These are phyloP conservation scores for Dascillus cervinus DNA, from an alignment of 2,888 invertebrate genomes.

Conservation along the genomic window DNA sequence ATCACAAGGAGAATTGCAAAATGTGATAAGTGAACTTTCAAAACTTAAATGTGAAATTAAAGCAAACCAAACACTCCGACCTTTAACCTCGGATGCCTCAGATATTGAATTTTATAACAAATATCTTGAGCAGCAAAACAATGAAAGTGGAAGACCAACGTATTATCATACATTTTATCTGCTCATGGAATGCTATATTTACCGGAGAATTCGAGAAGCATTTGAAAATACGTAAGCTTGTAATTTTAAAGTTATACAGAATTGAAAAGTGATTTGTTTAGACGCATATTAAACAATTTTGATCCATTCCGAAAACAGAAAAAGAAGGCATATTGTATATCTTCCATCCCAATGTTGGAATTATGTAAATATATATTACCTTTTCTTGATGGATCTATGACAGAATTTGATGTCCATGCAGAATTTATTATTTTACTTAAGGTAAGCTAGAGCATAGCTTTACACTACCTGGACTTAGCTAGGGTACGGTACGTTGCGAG, in stretches of 20 bases:
- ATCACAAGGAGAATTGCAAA: slow-evolving; percentile 62
- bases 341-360: slow-evolving; percentile 46
- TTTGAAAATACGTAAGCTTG: slow-evolving; percentile 57
- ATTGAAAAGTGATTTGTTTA: slow-evolving; percentile 30
- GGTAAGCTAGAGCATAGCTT: too few relatives aligned
- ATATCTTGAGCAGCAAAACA: slow-evolving; percentile 46
- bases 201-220: slow-evolving; percentile 60
- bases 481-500: too few relatives aligned
- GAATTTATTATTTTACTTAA: too few relatives aligned
- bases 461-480: too few relatives aligned
- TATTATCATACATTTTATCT: slow-evolving; percentile 82
- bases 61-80: slow-evolving; percentile 75
- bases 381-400: slow-evolving; percentile 17
- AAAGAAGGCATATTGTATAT: slow-evolving; percentile 49
- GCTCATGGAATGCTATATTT: slow-evolving; percentile 88
- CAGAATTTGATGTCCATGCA: too few relatives aligned
- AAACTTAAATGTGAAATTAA: slow-evolving; percentile 84
- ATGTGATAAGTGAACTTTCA: slow-evolving; percentile 64
- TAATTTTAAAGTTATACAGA: not conserved
- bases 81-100: slow-evolving; percentile 43
- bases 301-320: slow-evolving; percentile 79
- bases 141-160: slow-evolving; percentile 29
- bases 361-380: slow-evolving; percentile 42
- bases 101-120: slow-evolving; percentile 67
- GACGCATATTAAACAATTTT: slow-evolving; percentile 52